Evolutionary conservation across 2,113 vertebrate genomes (phyloP).

Genomic region (Ranitomeya variabilis): DNA sequence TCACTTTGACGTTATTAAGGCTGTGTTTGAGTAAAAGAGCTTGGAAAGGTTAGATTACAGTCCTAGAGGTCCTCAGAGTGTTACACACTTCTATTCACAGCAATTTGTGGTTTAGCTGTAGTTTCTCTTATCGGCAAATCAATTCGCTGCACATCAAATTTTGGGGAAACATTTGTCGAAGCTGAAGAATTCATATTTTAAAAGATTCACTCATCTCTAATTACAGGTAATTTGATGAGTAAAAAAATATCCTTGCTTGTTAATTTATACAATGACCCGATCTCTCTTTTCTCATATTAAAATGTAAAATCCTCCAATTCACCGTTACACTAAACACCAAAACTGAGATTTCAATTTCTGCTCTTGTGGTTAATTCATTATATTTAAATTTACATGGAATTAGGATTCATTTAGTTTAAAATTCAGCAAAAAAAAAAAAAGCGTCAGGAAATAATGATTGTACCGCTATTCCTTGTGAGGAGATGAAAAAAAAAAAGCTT

Average conservation of each 20-base stretch:
- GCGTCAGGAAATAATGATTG: conserved; percentile 72
- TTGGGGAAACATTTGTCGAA: no score
- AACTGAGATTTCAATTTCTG: neutral
- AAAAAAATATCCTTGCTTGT: neutral
- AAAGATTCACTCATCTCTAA: no score
- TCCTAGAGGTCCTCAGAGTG: no score
- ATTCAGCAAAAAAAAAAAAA: conserved; percentile 63
- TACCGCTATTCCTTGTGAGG: conserved; percentile 75
- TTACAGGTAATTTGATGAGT: neutral
- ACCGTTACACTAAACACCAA: conserved; percentile 20
- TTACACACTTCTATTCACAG: no score
- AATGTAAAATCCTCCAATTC: neutral
- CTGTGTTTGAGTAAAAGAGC: no score
- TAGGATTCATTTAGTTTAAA: conserved; percentile 69
- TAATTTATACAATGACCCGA: neutral
- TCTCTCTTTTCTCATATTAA: neutral
- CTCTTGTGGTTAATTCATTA: neutral
- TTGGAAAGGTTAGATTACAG: no score
- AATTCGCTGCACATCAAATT: no score
- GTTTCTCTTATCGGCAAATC: no score
- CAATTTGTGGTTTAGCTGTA: no score
- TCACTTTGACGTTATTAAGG: no score
- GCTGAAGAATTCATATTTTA: no score
- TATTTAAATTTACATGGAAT: conserved; percentile 24
- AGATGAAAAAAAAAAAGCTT: conserved; percentile 77